Evolutionary conservation across 1,140 invertebrate genomes (phyloP).

Genomic region (Euglossa dilemma): DNA sequence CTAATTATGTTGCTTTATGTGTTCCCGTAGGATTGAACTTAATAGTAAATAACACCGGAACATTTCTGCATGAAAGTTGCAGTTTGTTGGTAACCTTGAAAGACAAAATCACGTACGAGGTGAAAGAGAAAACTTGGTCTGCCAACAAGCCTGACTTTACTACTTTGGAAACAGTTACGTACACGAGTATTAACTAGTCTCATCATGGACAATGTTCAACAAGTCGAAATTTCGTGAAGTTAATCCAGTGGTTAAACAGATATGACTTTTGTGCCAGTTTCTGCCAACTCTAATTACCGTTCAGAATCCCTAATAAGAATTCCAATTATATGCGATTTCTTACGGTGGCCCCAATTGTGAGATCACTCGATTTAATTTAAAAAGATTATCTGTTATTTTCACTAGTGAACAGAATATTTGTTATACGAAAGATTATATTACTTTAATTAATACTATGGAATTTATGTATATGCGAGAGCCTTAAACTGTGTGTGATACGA

Average conservation of each 20-base stretch:
- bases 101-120: neutral
- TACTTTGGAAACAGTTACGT: constrained; percentile 10
- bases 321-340: neutral
- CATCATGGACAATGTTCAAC: constrained; percentile 12
- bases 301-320: neutral
- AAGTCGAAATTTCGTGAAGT: constrained; percentile 14
- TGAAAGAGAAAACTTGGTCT: constrained; percentile 3
- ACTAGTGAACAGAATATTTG: too few relatives aligned
- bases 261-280: neutral
- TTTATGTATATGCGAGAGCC: too few relatives aligned
- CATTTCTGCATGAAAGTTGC: neutral
- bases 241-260: neutral
- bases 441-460: neutral
- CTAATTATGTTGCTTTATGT: neutral
- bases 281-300: neutral
- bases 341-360: too few relatives aligned
- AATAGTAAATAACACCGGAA: neutral
- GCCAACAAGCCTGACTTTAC: neutral
- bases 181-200: neutral
- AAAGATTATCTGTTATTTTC: too few relatives aligned
- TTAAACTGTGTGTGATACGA: too few relatives aligned
- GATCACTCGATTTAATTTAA: too few relatives aligned
- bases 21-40: neutral
- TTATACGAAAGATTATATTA: too few relatives aligned
- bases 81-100: neutral